Evolutionary conservation across 2,113 vertebrate genomes (phyloP).

Genomic region (Hylia prasina): DNA sequence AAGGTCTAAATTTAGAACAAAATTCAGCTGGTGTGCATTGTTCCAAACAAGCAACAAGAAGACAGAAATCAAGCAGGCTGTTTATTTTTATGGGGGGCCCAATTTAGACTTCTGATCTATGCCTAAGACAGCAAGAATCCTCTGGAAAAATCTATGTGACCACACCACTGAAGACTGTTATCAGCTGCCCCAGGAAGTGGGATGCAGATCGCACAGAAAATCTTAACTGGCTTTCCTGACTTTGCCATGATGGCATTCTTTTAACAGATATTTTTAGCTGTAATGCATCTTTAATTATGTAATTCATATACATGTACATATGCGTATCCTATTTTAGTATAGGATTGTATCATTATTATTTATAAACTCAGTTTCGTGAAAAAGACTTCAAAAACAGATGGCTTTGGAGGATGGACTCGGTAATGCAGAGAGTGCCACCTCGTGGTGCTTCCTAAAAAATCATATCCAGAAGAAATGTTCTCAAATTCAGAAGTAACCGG

Average conservation of each 20-base stretch:
- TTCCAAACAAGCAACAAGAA: neutral
- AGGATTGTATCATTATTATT: constrained; percentile 31
- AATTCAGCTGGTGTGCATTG: neutral
- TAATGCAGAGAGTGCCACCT: constrained; percentile 40
- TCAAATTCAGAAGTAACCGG: neutral
- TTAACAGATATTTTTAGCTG: constrained; percentile 23
- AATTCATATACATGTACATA: constrained; percentile 27
- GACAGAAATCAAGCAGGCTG: neutral
- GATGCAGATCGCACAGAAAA: neutral
- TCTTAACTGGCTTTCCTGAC: neutral
- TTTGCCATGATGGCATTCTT: neutral
- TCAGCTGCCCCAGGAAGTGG: neutral
- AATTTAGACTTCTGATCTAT: constrained; percentile 20
- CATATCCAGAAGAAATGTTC: neutral
- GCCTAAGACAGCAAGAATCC: neutral
- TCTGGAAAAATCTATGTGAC: constrained; percentile 33
- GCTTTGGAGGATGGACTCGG: neutral
- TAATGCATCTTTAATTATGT: constrained; percentile 37
- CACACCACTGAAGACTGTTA: neutral
- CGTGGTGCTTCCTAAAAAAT: neutral
- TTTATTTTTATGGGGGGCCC: neutral
- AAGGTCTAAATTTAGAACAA: neutral
- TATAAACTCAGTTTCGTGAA: constrained; percentile 2
- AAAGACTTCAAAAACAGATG: neutral
- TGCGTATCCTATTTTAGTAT: constrained; percentile 1